Evolutionary conservation across 2,888 invertebrate genomes (phyloP).

Genomic region (Chaitophorus viminalis): DNA sequence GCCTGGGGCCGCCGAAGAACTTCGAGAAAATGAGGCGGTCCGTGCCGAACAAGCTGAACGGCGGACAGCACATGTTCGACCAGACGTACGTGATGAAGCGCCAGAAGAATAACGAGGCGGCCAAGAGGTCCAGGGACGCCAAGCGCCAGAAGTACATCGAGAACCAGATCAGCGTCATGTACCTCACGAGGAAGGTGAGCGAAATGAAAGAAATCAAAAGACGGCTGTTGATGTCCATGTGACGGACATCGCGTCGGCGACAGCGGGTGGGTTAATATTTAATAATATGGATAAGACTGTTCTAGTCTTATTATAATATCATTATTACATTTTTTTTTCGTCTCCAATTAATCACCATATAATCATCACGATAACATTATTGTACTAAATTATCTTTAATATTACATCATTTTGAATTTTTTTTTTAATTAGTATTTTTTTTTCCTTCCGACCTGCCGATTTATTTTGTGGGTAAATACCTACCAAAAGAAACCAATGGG

Average conservation of each 20-base stretch:
- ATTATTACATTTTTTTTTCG: too few relatives aligned
- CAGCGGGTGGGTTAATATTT: not conserved
- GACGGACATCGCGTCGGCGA: not conserved
- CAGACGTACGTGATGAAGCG: constrained; percentile 49
- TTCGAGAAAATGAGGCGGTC: constrained; percentile 49
- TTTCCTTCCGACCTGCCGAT: too few relatives aligned
- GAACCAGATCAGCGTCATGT: constrained; percentile 57
- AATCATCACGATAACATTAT: too few relatives aligned
- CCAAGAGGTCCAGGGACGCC: constrained; percentile 52
- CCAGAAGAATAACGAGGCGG: constrained; percentile 56
- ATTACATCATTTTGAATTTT: too few relatives aligned
- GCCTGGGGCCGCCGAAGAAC: constrained; percentile 51
- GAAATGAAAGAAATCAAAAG: constrained; percentile 52
- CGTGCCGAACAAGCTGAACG: not conserved
- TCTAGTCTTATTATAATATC: too few relatives aligned
- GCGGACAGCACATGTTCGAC: constrained; percentile 9
- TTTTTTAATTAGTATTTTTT: too few relatives aligned
- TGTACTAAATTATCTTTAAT: too few relatives aligned
- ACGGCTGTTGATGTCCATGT: constrained; percentile 38
- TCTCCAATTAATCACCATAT: too few relatives aligned
- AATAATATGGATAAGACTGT: too few relatives aligned
- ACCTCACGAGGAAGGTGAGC: constrained; percentile 46
- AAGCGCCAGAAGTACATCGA: constrained; percentile 56
- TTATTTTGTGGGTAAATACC: too few relatives aligned
- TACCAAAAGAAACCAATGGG: too few relatives aligned